Evolutionary conservation across 2,888 invertebrate genomes (phyloP), one percentile per base, ranked within the genome.

Genomic region (Sericinus montela): DNA sequence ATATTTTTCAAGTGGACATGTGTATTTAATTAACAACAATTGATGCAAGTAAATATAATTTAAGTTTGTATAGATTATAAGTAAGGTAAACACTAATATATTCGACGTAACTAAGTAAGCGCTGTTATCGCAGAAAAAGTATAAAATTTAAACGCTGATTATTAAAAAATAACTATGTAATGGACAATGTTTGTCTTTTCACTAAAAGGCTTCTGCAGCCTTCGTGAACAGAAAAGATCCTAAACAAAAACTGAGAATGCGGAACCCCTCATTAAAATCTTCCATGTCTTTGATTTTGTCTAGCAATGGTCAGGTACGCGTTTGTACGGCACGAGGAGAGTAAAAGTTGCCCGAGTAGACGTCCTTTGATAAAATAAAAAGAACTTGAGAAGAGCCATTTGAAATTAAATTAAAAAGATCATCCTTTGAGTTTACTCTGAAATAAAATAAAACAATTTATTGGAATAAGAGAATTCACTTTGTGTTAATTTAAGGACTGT

Each of bases 201-300:
- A 39, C 25, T 52, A 50, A 59, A 59, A 54, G 55, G 43, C 48
- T 37, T 43, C 30, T 45, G 47, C 48, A 65, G 64, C 55, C 57
- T 57, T 58, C 52, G 54, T 59, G 52, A 49, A 57, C 56, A 61
- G 62, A 72, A 73, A 66, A 57, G 63, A 67, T 59, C 68, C 65
- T 69, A 75, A 75, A 84, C 79, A 82, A 85, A 80, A 80, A 77
- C 68, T 67, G 68, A 69, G 70, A 77, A 77, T 76, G 74, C 64
- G 91, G 91, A 39, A 67, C 58, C 67, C 75, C 80, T 88, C 86
- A 83, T 87, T 88, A 88, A 88, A 88, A 83, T 87, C 71, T 88
- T 88, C 88, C 88, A 79, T 74, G 66, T 66, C 78, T 87, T 82
- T 86, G 85, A 80, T 73, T 86, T 80, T 80, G 74, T 78, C 79